phyloP scores from a whole-genome alignment of 2,113 vertebrate genomes.

The Balaeniceps rex region DNA sequence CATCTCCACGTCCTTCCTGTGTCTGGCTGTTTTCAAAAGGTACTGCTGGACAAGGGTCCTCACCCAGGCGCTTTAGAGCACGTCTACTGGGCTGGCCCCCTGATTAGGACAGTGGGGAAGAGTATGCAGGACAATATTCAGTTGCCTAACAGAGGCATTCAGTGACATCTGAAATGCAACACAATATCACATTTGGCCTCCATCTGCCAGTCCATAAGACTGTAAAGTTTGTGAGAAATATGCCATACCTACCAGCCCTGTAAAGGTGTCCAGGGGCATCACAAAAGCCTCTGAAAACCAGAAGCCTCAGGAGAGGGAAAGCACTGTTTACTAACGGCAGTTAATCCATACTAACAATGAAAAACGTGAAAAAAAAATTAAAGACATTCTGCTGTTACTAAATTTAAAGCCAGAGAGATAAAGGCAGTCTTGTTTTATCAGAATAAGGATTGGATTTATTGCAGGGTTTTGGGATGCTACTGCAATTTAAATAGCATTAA shows the following conservation, averaged over 20 bases:
- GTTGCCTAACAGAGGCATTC: background rate
- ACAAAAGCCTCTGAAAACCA: background rate
- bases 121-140: background rate
- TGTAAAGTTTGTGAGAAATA: background rate
- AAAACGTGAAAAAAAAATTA: background rate
- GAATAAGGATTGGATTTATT: background rate
- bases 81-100: too few relatives aligned
- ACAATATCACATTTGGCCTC: background rate
- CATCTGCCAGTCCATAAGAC: background rate
- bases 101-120: background rate
- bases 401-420: background rate
- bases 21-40: background rate
- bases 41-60: background rate
- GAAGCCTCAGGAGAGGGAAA: background rate
- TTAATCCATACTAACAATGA: background rate
- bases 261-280: background rate
- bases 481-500: background rate
- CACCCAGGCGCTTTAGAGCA: background rate
- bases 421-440: background rate
- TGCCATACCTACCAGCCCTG: background rate
- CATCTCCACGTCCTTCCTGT: background rate
- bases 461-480: background rate
- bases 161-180: background rate
- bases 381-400: background rate
- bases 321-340: background rate